These are phyloP conservation scores for Brotula barbata DNA, from an alignment of 2,797 vertebrate genomes.

Conservation along the genomic window DNA sequence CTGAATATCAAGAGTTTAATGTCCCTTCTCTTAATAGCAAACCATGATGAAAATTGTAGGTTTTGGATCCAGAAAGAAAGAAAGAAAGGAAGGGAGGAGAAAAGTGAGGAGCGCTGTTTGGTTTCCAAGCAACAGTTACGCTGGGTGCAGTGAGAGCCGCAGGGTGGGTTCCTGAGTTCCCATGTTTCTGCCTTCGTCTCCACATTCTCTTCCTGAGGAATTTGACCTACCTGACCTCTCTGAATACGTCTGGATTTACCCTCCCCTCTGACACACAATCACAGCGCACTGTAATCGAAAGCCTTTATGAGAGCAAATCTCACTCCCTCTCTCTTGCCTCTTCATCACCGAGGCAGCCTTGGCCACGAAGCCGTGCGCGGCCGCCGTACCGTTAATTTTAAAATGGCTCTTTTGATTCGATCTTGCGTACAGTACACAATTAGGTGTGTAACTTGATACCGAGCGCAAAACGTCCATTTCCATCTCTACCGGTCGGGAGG, in stretches of 20 bases:
- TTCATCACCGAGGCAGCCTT: slow-evolving; percentile 29
- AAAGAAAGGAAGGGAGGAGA: slow-evolving; percentile 21
- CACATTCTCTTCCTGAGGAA: slow-evolving; percentile 78
- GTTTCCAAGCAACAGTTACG: slow-evolving; percentile 75
- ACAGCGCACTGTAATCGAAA: slow-evolving; percentile 68
- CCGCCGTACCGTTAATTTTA: slow-evolving; percentile 8
- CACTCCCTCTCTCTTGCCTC: slow-evolving; percentile 31
- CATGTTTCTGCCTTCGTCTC: slow-evolving; percentile 72
- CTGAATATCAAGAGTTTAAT: slow-evolving; percentile 33
- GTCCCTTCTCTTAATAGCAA: slow-evolving; percentile 39
- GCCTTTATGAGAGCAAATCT: slow-evolving; percentile 53
- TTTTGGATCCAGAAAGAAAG: slow-evolving; percentile 49
- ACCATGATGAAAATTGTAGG: slow-evolving; percentile 62
- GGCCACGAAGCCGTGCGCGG: slow-evolving; percentile 17
- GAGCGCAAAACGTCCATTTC: neutral
- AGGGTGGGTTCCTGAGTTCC: slow-evolving; percentile 70
- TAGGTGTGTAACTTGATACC: neutral
- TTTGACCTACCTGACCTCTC: slow-evolving; percentile 70
- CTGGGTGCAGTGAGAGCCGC: slow-evolving; percentile 64
- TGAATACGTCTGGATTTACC: slow-evolving; percentile 72
- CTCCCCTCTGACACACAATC: slow-evolving; percentile 69
- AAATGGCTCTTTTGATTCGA: slow-evolving; percentile 1
- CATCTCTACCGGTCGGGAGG: no score
- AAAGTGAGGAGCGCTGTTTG: slow-evolving; percentile 60
- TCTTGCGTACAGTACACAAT: neutral